A percentile compares a stretch with the other conserved stretches of the same genome.
These are phyloP conservation scores for Polietes domitor DNA, from an alignment of 2,888 invertebrate genomes.

Conservation along the genomic window DNA sequence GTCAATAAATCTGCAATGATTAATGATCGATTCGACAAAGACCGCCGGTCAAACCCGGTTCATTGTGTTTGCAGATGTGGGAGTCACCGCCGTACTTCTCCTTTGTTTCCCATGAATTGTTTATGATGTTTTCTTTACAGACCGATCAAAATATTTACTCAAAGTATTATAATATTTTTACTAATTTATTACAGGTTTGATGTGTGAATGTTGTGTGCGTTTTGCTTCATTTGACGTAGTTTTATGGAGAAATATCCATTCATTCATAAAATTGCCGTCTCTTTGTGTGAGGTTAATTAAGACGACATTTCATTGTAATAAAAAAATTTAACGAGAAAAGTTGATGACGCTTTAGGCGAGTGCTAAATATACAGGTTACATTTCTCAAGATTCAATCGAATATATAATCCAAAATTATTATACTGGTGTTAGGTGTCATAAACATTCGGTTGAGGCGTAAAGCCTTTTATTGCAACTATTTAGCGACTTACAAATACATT, in stretches of 20 bases:
- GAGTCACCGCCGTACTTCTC: not conserved
- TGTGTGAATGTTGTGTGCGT: not conserved
- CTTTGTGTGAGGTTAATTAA: not conserved
- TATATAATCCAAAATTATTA: not conserved
- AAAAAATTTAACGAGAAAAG: slow-evolving; percentile 1
- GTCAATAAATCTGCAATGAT: slow-evolving; percentile 14
- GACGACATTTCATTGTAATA: slow-evolving; percentile 9
- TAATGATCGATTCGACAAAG: slow-evolving; percentile 26
- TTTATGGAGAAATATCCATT: slow-evolving; percentile 27
- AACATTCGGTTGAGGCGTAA: no score
- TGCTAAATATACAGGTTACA: not conserved
- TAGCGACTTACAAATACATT: no score
- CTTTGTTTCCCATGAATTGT: not conserved
- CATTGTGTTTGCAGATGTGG: not conserved
- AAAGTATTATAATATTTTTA: slow-evolving; percentile 11
- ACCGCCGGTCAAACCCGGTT: not conserved
- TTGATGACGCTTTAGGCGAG: not conserved
- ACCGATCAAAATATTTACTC: slow-evolving; percentile 46
- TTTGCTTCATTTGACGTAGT: slow-evolving; percentile 43
- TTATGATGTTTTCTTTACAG: not conserved
- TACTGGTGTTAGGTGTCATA: not conserved
- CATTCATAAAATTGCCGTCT: slow-evolving; percentile 15
- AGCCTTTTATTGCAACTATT: no score
- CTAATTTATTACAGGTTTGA: slow-evolving; percentile 9
- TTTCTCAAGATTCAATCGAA: not conserved